Conservation (phyloP, 2,797 vertebrate genomes). For the Schizopygopsis pylzovi region DNA sequence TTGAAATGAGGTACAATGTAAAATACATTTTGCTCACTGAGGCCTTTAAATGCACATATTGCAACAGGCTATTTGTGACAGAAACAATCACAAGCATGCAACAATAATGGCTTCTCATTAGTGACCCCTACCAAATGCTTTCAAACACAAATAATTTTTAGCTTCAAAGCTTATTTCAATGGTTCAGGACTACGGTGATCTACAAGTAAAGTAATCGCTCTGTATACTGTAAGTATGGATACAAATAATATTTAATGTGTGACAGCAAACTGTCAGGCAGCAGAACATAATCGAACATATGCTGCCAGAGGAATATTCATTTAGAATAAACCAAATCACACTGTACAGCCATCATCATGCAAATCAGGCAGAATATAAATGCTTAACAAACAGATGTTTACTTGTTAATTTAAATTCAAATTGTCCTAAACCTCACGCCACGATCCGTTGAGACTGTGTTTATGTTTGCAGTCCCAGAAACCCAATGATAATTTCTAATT, state of each 20-base stretch:
- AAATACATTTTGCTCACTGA: not conserved
- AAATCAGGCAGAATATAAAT: not conserved
- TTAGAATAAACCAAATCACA: not conserved
- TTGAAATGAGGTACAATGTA: conserved; percentile 9
- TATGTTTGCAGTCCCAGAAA: not conserved
- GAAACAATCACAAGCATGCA: not conserved
- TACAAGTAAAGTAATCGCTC: not conserved
- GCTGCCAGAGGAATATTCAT: not conserved
- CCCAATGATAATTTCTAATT: not conserved
- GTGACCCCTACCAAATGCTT: not conserved
- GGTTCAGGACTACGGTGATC: not conserved
- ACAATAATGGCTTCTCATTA: not conserved
- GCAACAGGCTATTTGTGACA: not conserved
- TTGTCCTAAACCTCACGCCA: not conserved
- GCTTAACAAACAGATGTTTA: not conserved
- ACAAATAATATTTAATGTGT: not conserved
- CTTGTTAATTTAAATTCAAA: not conserved
- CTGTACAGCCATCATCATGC: not conserved
- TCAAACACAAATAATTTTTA: not conserved
- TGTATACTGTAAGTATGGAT: conserved; percentile 7
- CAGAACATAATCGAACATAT: not conserved
- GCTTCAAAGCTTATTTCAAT: not conserved
- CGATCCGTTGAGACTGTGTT: not conserved
- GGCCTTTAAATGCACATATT: not conserved
- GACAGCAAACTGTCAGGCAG: conserved; percentile 7